Evolutionary conservation across 1,140 invertebrate species (phyloP), one percentile per base, ranked within the genome.

Genomic region (Acromyrmex charruanus): DNA sequence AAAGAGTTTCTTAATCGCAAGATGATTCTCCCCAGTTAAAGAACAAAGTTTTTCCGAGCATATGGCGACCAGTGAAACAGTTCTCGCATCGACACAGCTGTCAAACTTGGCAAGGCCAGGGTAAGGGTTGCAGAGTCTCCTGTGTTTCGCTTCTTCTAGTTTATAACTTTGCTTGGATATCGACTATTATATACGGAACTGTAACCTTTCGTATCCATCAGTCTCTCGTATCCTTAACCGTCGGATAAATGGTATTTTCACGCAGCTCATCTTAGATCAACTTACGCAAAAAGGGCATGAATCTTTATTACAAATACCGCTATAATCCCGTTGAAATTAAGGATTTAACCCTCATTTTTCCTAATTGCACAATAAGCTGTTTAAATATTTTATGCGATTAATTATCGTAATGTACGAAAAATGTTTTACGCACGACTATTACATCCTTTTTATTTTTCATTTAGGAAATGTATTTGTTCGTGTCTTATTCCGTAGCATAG

Each of bases 71-170:
- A 61, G 16, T 49, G 59, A 51, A 77, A 77, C 39, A 61, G 35
- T 77, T 49, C 58, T 61, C 39, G 58, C 63, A 71, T 69, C 18
- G 66, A 58, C 51, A 44, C 21, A 69, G 51, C 66, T 25, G 35
- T 81, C 65, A 58, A 81, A 81, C 51, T 81, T 35, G 16, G 49
- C 10, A 53, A 71, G 66, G 31, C 35, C 21, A 71, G 49, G 49
- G 21, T 21, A 35, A 51, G 14, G 14, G 49, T 51, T 81, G n/a
- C 10, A 53, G 35, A 9, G 31, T 81, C 51, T 31, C 21, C 16
- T 71, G 9, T 28, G 49, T 44, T 55, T 35, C 4, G 39, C 65
- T 39, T 35, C 12, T 69, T 44, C 21, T 21, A 28, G 2, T 9
- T 28, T 53, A n/a, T 31, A 79, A 53, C 16, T 31, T 39, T 31